Evolutionary conservation across 2,888 invertebrate genomes (phyloP), one percentile per base, ranked within the genome.

Genomic region (Abrostola tripartita): DNA sequence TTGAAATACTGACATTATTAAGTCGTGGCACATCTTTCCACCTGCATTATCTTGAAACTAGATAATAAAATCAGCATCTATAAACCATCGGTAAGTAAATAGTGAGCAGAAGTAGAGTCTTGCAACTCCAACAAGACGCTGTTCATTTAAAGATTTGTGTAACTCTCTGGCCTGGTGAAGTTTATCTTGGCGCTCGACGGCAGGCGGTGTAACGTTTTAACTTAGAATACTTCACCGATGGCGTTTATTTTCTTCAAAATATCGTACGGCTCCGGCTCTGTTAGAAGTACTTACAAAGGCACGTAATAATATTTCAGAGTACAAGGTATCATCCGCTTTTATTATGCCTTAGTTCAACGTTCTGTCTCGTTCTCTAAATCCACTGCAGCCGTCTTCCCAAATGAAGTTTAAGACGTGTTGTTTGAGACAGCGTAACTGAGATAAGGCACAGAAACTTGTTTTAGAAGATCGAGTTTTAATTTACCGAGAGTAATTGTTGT

Each of bases 391-490:
- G 53, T 67, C 50, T 50, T 54, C 42, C 51, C 68, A 61, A 72
- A 74, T 78, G 61, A 75, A 75, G 35, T 72, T 58, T 51, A 55
- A 51, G 76, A 63, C 57, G 61, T 67, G 65, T 72, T 67, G 68
- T 66, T 57, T 62, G 59, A 61, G 65, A 51, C 54, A 62, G 65
- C 66, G 73, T 65, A 76, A 69, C 76, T 61, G 66, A 84, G 88
- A 90, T 89, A 88, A 86, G 84, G 85, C 88, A 86, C 88, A 88
- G 78, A 78, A 69, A 81, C 82, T 84, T 84, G 83, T 86, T 88
- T 87, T 85, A 82, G 80, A 85, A 85, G 84, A 88, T 86, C 79
- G 84, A 83, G 84, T 87, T 90, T 89, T 88, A 88, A 90, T 89
- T 90, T 86, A 82, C 84, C 69, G 74, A 83, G 80, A 85, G 85